Evolutionary conservation across 1,140 invertebrate genomes (phyloP).

Genomic region (Druon quercuslanigerum): DNA sequence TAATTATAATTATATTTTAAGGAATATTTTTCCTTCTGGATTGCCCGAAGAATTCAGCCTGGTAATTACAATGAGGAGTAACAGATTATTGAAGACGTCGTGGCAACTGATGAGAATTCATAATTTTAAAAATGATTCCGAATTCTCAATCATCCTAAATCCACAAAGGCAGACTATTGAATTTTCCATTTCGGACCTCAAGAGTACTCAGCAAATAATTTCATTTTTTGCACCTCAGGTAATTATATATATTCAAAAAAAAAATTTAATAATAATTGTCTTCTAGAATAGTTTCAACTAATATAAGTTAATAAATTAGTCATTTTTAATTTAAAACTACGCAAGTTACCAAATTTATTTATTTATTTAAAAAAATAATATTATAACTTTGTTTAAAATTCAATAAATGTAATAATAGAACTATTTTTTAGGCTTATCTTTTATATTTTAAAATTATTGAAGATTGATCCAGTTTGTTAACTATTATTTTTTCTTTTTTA

Average conservation of each 20-base stretch:
- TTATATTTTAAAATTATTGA: no score
- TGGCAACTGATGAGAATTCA: background rate
- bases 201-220: background rate
- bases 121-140: background rate
- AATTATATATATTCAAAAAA: background rate
- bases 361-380: no score
- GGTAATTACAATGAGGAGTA: conserved; percentile 14
- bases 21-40: conserved; percentile 81
- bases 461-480: no score
- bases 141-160: background rate
- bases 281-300: no score
- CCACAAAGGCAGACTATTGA: background rate
- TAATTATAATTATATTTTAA: conserved; percentile 53
- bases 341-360: no score
- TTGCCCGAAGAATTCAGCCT: conserved; percentile 55
- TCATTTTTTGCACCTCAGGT: background rate
- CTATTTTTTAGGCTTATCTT: no score
- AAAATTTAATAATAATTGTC: no score
- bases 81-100: background rate
- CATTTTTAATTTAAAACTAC: no score
- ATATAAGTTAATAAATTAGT: no score
- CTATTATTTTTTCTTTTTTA: no score
- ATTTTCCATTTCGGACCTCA: background rate
- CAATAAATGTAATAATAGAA: no score
- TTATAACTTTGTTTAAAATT: no score